phyloP scores from a whole-genome alignment of 2,113 vertebrate species.

The Sapajus apella region DNA sequence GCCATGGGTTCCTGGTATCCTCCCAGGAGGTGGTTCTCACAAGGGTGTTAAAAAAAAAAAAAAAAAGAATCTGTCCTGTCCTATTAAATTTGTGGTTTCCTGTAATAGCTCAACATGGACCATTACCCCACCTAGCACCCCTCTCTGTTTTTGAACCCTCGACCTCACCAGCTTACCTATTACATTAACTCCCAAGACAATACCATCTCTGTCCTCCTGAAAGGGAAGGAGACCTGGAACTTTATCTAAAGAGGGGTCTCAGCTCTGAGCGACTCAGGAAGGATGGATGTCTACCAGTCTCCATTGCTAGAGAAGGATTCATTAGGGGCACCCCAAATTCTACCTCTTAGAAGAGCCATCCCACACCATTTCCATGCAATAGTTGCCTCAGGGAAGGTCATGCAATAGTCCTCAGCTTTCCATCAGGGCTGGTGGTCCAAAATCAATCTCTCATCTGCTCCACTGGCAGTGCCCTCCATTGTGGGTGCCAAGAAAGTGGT shows the following conservation, averaged over 20 bases:
- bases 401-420: background rate
- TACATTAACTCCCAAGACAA: background rate
- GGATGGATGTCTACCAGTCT: background rate
- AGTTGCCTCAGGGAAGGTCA: background rate
- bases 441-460: constrained; percentile 45
- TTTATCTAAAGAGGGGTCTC: background rate
- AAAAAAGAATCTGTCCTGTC: background rate
- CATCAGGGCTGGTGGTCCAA: constrained; percentile 39
- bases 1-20: background rate
- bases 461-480: constrained; percentile 32
- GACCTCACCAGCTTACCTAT: background rate
- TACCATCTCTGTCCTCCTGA: background rate
- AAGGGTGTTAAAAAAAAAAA: background rate
- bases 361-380: background rate
- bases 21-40: constrained; percentile 5
- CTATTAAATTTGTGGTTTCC: background rate
- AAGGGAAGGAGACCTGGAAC: background rate
- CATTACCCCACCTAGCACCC: background rate
- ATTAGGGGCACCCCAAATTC: background rate
- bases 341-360: background rate
- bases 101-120: background rate
- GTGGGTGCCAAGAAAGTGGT: constrained; percentile 63
- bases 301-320: background rate
- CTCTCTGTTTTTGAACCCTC: background rate
- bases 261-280: background rate